These are phyloP conservation scores for Melipona quadrifasciata DNA, from an alignment of 1,140 invertebrate genomes.

Conservation along the genomic window DNA sequence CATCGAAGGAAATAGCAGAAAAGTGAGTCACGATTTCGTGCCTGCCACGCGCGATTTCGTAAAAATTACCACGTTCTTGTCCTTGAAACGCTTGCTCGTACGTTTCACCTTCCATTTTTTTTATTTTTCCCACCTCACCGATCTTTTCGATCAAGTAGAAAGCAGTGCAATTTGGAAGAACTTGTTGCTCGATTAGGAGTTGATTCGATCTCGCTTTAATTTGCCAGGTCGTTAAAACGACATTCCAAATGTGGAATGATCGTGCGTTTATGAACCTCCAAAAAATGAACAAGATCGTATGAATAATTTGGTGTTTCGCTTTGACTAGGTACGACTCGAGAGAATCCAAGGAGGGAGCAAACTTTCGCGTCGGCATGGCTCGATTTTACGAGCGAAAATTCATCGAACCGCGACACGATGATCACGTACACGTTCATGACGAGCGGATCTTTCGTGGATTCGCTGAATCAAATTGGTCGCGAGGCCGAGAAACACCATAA, in stretches of 20 bases:
- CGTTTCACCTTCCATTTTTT: neutral
- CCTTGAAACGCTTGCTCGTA: neutral
- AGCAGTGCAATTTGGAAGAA: too few species aligned
- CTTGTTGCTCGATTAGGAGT: too few species aligned
- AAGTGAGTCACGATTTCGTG: slow-evolving; percentile 50
- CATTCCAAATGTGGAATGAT: neutral
- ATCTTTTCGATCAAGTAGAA: too few species aligned
- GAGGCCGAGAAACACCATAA: neutral
- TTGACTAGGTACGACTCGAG: too few species aligned
- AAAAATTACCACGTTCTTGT: neutral
- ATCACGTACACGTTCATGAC: neutral
- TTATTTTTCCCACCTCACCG: too few species aligned
- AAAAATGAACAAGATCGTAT: neutral
- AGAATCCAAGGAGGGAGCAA: neutral
- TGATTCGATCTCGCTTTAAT: neutral
- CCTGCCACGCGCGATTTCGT: neutral
- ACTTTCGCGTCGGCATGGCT: neutral
- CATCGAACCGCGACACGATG: neutral
- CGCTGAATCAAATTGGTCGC: slow-evolving; percentile 9
- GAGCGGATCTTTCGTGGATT: slow-evolving; percentile 30
- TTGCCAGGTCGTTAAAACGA: neutral
- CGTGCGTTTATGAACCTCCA: too few species aligned
- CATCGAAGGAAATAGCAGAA: slow-evolving; percentile 38
- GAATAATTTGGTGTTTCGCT: too few species aligned
- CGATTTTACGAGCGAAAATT: slow-evolving; percentile 54